A percentile compares a stretch with the other conserved stretches of the same genome.
phyloP scores from a whole-genome alignment of 2,888 invertebrate genomes.

The Lymantria monacha region DNA sequence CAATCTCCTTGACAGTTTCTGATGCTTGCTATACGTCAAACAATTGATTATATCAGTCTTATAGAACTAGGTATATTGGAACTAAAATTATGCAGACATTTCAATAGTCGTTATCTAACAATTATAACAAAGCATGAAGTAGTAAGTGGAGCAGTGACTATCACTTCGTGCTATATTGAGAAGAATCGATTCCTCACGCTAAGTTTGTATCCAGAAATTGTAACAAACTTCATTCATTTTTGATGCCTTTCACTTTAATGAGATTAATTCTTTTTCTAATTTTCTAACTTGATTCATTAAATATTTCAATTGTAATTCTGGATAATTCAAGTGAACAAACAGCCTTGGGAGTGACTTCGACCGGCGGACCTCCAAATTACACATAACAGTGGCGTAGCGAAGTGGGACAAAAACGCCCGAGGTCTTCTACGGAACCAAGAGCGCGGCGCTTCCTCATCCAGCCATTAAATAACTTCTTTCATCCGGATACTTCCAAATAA shows the following conservation, averaged over 20 bases:
- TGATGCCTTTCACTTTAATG: conserved; percentile 29
- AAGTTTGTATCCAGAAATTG: not conserved
- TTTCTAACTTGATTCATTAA: not conserved
- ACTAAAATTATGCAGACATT: conserved; percentile 34
- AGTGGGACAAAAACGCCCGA: conserved; percentile 64
- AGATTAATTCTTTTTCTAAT: conserved; percentile 13
- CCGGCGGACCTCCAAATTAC: conserved; percentile 81
- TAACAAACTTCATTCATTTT: conserved; percentile 20
- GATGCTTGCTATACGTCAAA: too few relatives aligned
- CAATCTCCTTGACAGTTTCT: too few relatives aligned
- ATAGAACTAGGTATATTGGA: too few relatives aligned
- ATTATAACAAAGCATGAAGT: conserved; percentile 14
- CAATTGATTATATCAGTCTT: too few relatives aligned
- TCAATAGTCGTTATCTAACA: conserved; percentile 11
- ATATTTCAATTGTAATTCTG: conserved; percentile 18
- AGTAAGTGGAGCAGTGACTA: conserved; percentile 18
- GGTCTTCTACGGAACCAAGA: conserved; percentile 46
- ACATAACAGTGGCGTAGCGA: conserved; percentile 75
- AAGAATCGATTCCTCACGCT: conserved; percentile 17
- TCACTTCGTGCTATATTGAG: conserved; percentile 10
- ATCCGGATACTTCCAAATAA: conserved; percentile 1
- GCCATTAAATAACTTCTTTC: conserved; percentile 36
- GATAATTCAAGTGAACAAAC: conserved; percentile 36
- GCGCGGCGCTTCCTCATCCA: conserved; percentile 55
- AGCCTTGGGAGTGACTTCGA: conserved; percentile 64